Percentiles rank a stretch among this genome's conserved stretches.
Evolutionary conservation across 2,888 invertebrate species (phyloP).

Genomic region (Nemapogon koenigi): DNA sequence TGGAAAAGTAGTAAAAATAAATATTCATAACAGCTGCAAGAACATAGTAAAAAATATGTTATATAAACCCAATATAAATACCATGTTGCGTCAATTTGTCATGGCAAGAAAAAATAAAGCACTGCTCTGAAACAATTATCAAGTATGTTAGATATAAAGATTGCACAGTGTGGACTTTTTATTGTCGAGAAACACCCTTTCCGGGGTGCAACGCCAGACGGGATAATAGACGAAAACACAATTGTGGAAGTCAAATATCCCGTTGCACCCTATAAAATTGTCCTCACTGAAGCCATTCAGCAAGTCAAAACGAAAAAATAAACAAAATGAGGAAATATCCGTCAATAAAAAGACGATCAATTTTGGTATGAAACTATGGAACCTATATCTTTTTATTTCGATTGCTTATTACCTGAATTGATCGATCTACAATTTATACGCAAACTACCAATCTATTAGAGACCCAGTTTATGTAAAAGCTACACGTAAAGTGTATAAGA

Average conservation of each 20-base stretch:
- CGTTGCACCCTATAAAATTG: slow-evolving; percentile 9
- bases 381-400: not conserved
- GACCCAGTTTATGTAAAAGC: not conserved
- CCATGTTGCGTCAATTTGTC: slow-evolving; percentile 9
- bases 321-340: slow-evolving; percentile 9
- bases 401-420: slow-evolving; percentile 2
- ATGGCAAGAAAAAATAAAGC: slow-evolving; percentile 10
- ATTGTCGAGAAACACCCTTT: slow-evolving; percentile 15
- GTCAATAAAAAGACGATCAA: slow-evolving; percentile 1
- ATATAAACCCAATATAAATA: slow-evolving; percentile 10
- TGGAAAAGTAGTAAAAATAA: slow-evolving; percentile 15
- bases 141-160: slow-evolving; percentile 11
- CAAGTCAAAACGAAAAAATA: slow-evolving; percentile 9
- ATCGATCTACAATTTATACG: not conserved
- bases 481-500: not conserved
- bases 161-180: slow-evolving; percentile 16
- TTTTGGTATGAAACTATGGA: not conserved
- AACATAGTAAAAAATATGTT: slow-evolving; percentile 11
- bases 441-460: not conserved
- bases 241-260: slow-evolving; percentile 16
- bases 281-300: slow-evolving; percentile 2
- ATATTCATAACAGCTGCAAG: not conserved
- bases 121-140: slow-evolving; percentile 10
- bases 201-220: slow-evolving; percentile 16
- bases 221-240: slow-evolving; percentile 8